Evolutionary conservation across 1,140 invertebrate species (phyloP), one percentile per base, ranked within the genome.

Genomic region (Callitettix versicolor): DNA sequence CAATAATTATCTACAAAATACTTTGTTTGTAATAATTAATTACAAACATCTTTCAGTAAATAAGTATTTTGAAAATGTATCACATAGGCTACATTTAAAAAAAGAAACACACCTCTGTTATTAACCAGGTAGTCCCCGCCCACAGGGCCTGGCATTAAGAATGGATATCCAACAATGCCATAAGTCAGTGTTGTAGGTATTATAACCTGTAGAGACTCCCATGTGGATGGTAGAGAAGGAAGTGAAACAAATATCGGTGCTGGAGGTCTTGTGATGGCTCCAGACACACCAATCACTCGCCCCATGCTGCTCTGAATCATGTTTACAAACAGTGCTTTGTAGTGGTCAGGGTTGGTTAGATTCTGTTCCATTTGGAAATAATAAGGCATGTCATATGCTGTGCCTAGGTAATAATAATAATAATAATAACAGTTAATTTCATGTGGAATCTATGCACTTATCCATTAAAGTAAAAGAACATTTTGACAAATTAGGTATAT

Each of bases 101-200:
- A n/a, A n/a, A n/a, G n/a, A n/a, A n/a, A n/a, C n/a, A 4, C 9
- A 30, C 26, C 26, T 30, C 26, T 30, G 17, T 53, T 49, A 21
- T 63, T 60, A 0, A 57, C 53, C 9, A 59, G 30, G 30, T 61
- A 55, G 62, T 91, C 88, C 1, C 94, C 94, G 0, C 94, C 93
- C 22, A 98, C 90, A 17, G 91, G 86, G 0, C 93, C 93, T 0
- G 92, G 88, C 72, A 96, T 84, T 3, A 95, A 77, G 61, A 95
- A 94, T 0, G 91, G 90, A 72, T 90, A 96, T 0, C 93, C 95
- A 53, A 84, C 73, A 22, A 89, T 78, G 0, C 92, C 91, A 56
- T 94, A 87, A 7, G 82, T 89, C 0, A 97, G 69, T 26, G 92
- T 82, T 0, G 89, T 90, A 1, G 84, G 91, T 62, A 93, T 92